Evolutionary conservation across 2,113 vertebrate genomes (phyloP), one percentile per base, ranked within the genome.

Genomic region (Stomatorhinus ivindoensis): DNA sequence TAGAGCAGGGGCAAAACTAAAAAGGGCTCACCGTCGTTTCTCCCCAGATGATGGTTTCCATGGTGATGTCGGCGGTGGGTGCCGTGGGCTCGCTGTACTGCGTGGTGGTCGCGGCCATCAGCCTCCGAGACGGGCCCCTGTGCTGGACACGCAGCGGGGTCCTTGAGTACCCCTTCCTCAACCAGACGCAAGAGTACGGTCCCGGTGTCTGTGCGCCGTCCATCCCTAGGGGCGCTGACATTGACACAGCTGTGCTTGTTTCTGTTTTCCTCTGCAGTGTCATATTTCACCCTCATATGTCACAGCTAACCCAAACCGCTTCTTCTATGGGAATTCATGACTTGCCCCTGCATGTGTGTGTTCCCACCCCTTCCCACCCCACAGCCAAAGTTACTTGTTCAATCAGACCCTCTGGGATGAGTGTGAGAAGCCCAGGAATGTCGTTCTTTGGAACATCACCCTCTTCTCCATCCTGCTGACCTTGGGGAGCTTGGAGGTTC

Each of bases 1-100:
- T 10, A 10, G n/a, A 35, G 55, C 58, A 47, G 53, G 3, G 50
- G 4, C 31, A 3, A 27, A 58, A 61, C 55, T n/a, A 51, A 31
- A 53, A 9, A 4, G 35, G 35, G 21, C 31, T 39, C 24, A 53
- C 89, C 42, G 90, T 91, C 83, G 76, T 88, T 55, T 48, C 19
- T 87, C 47, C 35, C 39, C 82, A 94, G 93, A 94, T 94, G 92
- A 90, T 93, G 76, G 55, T 93, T 1, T 92, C 93, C 6, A 91
- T 93, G 82, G 24, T 93, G 21, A 86, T 92, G n/a, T 91, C 94
- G 1, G 90, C 82, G 0, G 2, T 94, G 44, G 93, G 93, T 5
- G 87, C 46, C 0, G 50, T 48, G 2, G 94, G 94, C 15, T 88
- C 92, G 0, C 9, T 90, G 1, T 94, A 93, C 27, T 92, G 92